Evolutionary conservation across 2,888 invertebrate species (phyloP), one percentile per base, ranked within the genome.

Genomic region (Candidula unifasciata): DNA sequence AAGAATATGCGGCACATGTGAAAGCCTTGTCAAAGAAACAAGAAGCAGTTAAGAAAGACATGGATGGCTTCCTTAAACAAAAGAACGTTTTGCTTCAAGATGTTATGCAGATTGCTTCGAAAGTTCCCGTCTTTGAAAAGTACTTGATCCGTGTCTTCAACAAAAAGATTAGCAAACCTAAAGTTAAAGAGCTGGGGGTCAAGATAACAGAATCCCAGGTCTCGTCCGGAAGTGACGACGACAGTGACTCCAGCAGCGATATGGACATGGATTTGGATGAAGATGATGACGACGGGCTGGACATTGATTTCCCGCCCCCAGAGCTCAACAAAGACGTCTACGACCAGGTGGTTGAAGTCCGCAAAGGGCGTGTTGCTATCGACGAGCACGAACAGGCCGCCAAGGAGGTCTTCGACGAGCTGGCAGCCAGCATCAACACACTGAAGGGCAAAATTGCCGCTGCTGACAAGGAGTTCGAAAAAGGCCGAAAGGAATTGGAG

Each of bases 131-230:
- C 10, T 85, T 80, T 52, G 85, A 85, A 35, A 85, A 85, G 52
- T 85, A 85, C 44, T 60, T 85, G 0, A 64, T 85, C 10, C 76
- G 85, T 6, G 85, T 85, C 18, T 85, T 85, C n/a, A 76, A 76
- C 13, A 85, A 85, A n/a, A 85, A 77, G n/a, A 71, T 85, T 1
- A 21, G 27, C 27, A 85, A 77, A 30, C 60, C 52, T 0, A 81
- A 81, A 54, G 21, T 8, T 3, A 76, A 57, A 52, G 54, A n/a
- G 13, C 8, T 24, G 18, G 74, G 33, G 13, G n/a, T 18, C 0
- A 13, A 13, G 24, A 27, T 66, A 18, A 37, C 71, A 16, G 79
- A 44, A 18, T 81, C 77, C 0, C 8, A 37, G 10, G 57, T 10
- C 10, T 66, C 66, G 0, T 57, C 60, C 5, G 81, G 77, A 5